Evolutionary conservation across 2,888 invertebrate genomes (phyloP).

Genomic region (Eurytoma adleriae): DNA sequence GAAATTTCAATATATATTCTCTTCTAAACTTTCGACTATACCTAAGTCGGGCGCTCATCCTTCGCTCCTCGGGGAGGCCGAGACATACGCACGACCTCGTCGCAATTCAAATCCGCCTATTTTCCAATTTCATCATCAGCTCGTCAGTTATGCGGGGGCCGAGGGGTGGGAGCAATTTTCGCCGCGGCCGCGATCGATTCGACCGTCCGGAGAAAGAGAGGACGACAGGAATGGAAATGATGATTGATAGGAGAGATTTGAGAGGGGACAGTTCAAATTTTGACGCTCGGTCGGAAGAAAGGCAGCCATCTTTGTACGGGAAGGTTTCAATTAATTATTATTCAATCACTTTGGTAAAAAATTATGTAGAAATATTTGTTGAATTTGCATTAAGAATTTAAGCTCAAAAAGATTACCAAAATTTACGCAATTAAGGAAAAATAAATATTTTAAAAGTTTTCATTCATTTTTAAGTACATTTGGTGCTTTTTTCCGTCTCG

Average conservation of each 20-base stretch:
- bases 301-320: too few relatives aligned
- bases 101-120: background rate
- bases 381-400: too few relatives aligned
- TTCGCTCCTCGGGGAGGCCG: background rate
- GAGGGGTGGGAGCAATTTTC: background rate
- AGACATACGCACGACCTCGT: background rate
- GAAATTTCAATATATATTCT: too few relatives aligned
- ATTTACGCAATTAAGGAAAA: too few relatives aligned
- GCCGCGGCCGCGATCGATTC: slow-evolving; percentile 7
- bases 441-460: too few relatives aligned
- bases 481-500: too few relatives aligned
- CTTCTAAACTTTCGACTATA: too few relatives aligned
- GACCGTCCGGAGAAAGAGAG: background rate
- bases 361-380: background rate
- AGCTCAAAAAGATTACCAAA: too few relatives aligned
- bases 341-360: background rate
- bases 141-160: slow-evolving; percentile 12
- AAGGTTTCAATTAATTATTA: background rate
- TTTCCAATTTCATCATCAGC: slow-evolving; percentile 25
- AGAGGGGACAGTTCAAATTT: slow-evolving; percentile 18
- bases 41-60: slow-evolving; percentile 1
- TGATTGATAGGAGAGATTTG: slow-evolving; percentile 41
- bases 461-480: too few relatives aligned
- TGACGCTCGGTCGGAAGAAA: background rate
- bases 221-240: slow-evolving; percentile 33